A percentile compares a stretch with the other conserved stretches of the same genome.
Evolutionary conservation across 2,888 invertebrate species (phyloP).

Genomic region (Acrobeloides nanus): DNA sequence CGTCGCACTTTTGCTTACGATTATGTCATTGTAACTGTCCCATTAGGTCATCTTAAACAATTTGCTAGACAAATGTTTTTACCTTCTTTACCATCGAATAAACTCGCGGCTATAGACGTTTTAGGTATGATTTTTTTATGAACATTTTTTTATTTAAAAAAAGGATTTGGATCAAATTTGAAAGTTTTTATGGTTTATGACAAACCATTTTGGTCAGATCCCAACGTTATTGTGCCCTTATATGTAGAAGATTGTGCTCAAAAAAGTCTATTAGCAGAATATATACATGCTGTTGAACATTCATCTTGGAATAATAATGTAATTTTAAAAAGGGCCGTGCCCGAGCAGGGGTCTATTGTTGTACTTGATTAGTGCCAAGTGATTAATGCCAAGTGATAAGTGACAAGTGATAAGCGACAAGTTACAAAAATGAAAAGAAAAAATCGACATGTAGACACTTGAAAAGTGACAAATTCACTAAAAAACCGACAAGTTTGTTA

Average conservation of each 20-base stretch:
- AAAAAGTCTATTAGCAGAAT: constrained; percentile 16
- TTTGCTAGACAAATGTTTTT: constrained; percentile 23
- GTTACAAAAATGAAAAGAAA: no score
- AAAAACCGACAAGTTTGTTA: no score
- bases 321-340: no score
- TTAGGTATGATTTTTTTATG: constrained; percentile 12
- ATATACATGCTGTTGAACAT: constrained; percentile 30
- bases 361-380: no score
- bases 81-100: constrained; percentile 29
- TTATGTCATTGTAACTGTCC: constrained; percentile 42
- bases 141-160: neutral
- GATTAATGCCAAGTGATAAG: no score
- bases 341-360: no score
- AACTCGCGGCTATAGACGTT: constrained; percentile 35
- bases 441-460: no score
- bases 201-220: constrained; percentile 39
- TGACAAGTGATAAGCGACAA: no score
- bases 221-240: constrained; percentile 32
- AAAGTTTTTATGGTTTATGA: constrained; percentile 46
- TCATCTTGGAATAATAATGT: constrained; percentile 31
- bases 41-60: constrained; percentile 44
- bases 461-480: no score
- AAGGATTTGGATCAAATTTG: constrained; percentile 39
- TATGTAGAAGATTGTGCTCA: constrained; percentile 29
- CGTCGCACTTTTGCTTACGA: no score